Evolutionary conservation across 2,113 vertebrate genomes (phyloP).

Genomic region (Danio rerio): GRCz12tu NC_133180.1:78678501-78679000

Average conservation of each 20-base stretch:
- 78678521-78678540: conserved; percentile 99
- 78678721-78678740: neutral
- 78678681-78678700: conserved; percentile 5
- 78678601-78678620: conserved; percentile 82
- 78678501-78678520: conserved; percentile 93
- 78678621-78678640: conserved; percentile 64
- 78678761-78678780: neutral
- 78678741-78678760: neutral
- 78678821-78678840: neutral
- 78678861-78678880: too few species aligned
- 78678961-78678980: neutral
- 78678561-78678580: conserved; percentile 83
- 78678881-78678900: too few species aligned
- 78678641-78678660: conserved; percentile 55
- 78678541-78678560: conserved; percentile 90
- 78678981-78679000: too few species aligned
- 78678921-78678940: too few species aligned
- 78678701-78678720: conserved; percentile 41
- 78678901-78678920: too few species aligned
- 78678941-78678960: too few species aligned
- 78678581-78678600: conserved; percentile 90
- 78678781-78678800: neutral
- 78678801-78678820: neutral
- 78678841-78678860: neutral
- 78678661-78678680: conserved; percentile 49